Percentiles rank a stretch among this genome's conserved stretches.
Conservation (phyloP, 2,113 vertebrate genomes). For the Sorex fumeus region DNA sequence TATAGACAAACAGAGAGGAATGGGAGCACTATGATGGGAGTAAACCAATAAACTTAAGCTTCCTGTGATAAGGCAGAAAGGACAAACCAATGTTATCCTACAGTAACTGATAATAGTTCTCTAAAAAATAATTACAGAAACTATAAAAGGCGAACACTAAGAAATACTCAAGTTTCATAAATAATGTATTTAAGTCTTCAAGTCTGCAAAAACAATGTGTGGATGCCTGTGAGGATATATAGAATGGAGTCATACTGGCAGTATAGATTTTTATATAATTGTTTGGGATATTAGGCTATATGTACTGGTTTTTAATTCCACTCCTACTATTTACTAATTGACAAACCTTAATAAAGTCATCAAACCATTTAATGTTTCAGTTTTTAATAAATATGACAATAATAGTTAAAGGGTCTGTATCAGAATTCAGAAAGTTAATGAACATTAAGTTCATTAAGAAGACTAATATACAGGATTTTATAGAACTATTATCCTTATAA, state of each 20-base stretch:
- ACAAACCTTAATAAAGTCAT: neutral
- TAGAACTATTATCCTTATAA: neutral
- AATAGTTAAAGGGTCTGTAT: neutral
- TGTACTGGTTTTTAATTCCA: neutral
- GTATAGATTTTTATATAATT: accelerated
- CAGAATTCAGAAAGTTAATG: neutral
- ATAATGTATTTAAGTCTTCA: neutral
- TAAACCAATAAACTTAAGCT: too few species aligned
- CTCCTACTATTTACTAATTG: neutral
- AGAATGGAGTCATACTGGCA: neutral
- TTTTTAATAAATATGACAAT: neutral
- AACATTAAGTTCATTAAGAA: neutral
- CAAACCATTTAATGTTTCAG: neutral
- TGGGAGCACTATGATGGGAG: too few species aligned
- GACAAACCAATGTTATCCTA: too few species aligned
- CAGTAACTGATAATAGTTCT: neutral
- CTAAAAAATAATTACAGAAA: neutral
- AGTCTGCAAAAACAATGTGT: neutral
- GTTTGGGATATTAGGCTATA: neutral
- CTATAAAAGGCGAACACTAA: neutral
- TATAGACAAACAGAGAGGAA: too few species aligned
- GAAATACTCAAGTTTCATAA: constrained; percentile 12
- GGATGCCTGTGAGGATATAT: neutral
- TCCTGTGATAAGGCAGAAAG: too few species aligned
- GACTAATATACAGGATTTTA: neutral